Evolutionary conservation across 2,797 vertebrate genomes (phyloP).

Genomic region (Nannoperca obscura): DNA sequence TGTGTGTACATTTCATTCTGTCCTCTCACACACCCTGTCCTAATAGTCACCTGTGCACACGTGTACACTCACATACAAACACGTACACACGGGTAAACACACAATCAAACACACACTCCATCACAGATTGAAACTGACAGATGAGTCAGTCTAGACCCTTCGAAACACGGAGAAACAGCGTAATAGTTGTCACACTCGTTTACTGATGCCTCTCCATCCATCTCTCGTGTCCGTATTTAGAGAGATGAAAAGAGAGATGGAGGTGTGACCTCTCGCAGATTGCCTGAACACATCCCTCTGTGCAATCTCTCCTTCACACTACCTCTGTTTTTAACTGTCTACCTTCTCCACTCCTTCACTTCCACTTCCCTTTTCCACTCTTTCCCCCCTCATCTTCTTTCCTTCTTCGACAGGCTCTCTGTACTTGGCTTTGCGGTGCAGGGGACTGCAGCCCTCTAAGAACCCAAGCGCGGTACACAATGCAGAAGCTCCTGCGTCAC

Average conservation of each 20-base stretch:
- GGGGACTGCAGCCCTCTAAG: constrained; percentile 36
- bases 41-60: not conserved
- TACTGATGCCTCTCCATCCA: constrained; percentile 59
- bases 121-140: constrained; percentile 52
- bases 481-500: constrained; percentile 32
- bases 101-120: constrained; percentile 21
- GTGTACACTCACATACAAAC: not conserved
- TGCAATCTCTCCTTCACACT: not conserved
- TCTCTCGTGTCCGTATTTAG: constrained; percentile 38
- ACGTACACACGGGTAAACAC: constrained; percentile 26
- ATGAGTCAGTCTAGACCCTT: constrained; percentile 47
- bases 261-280: constrained; percentile 55
- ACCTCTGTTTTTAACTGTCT: not conserved
- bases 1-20: constrained; percentile 13
- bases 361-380: not conserved
- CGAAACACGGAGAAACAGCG: constrained; percentile 34
- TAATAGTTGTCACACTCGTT: constrained; percentile 60
- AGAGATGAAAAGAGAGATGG: constrained; percentile 43
- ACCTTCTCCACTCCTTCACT: not conserved
- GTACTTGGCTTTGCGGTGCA: constrained; percentile 17
- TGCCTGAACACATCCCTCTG: constrained; percentile 28
- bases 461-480: constrained; percentile 25
- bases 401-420: constrained; percentile 23
- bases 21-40: not conserved
- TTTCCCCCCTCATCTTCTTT: not conserved